Base-by-base conservation (phyloP, 2,888 invertebrate species). In the Torymus auratus region DNA sequence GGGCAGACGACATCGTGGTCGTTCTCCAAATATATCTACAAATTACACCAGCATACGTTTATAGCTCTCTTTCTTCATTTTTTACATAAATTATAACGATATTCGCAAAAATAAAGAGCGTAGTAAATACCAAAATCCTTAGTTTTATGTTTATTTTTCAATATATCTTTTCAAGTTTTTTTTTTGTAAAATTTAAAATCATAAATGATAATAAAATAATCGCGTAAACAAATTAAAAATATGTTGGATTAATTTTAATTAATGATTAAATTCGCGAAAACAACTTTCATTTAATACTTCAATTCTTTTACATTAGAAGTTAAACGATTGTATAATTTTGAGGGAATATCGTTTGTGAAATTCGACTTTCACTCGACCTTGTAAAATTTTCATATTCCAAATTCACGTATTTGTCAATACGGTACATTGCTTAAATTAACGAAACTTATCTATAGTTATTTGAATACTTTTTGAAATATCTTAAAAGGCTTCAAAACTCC, bases 1-100 rank as follows among this genome's bases (percentile, higher is more conserved):
- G 85, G 84, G 84, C 83, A 84, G 85, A 83, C 84, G 83, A 84
- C 84, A 82, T 71, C 82, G 82, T 81, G 64, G 83, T 83, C 82
- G 81, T 83, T 80, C 69, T 80, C 84, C 84, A 80, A 85, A 84
- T 82, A 76, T 87, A 87, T 89, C 86, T 88, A 88, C 88, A 89
- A 85, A 85, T 86, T 86, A 85, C 86, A 88, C 86, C 84, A 85
- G 76, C 83, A 65, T 72, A 73, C 65, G 17, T 82, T 82, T 76
- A 61, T 61, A 80, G 15, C 69, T 76, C 81, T 86, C 83, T 83
- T 83, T 20, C 81, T 72, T 83, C 83, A 67, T 85, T 84, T 83
- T 84, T 85, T 86, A 85, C 82, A 85, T 85, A 83, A 82, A 85
- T 84, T 77, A 84, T 83, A 84, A 86, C 84, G 81, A 84, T 85